Conservation (phyloP, 2,113 vertebrate species). For the Neotoma lepida region DNA sequence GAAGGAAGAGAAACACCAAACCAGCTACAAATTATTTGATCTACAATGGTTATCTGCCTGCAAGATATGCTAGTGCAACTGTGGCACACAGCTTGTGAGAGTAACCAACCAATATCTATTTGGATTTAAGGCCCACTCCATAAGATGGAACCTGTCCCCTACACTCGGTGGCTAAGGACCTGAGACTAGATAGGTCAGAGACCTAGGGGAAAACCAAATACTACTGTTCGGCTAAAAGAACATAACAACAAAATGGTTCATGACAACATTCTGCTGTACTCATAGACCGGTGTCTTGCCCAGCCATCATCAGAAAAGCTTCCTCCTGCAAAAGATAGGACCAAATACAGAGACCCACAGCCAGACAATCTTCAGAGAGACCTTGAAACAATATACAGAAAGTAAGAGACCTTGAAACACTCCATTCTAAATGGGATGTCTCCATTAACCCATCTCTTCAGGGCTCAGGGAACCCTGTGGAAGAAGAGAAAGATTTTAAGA, state of each 20-base stretch:
- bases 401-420: not conserved
- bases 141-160: not conserved
- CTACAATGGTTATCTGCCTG: no score
- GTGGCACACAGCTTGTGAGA: not conserved
- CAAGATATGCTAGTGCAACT: not conserved
- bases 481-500: not conserved
- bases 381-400: accelerated
- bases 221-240: not conserved
- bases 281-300: not conserved
- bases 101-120: not conserved
- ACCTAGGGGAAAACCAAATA: not conserved
- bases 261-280: not conserved
- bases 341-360: not conserved
- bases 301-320: not conserved
- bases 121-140: not conserved
- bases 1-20: not conserved
- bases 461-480: not conserved
- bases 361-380: no score
- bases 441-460: not conserved
- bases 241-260: not conserved
- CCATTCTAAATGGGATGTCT: not conserved
- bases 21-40: not conserved
- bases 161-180: not conserved
- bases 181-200: not conserved
- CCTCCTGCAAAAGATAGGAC: not conserved